Evolutionary conservation across 2,888 invertebrate species (phyloP).

Genomic region (Drosophila fungiperda): DNA sequence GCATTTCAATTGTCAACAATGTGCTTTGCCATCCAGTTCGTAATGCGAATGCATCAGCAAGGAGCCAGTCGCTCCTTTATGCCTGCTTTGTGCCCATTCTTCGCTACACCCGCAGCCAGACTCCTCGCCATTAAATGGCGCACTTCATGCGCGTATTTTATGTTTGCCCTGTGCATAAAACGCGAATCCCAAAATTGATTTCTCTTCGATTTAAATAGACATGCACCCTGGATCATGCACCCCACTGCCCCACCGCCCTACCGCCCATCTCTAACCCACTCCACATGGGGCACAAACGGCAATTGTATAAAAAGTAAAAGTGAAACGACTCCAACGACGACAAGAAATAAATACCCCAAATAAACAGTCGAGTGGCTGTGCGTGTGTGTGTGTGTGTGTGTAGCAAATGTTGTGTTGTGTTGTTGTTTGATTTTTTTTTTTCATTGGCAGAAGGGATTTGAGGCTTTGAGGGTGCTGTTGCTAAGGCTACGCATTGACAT

Average conservation of each 20-base stretch:
- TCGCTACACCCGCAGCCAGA: not conserved
- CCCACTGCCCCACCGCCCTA: no score
- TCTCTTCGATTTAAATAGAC: conserved; percentile 77
- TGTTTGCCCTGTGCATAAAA: conserved; percentile 73
- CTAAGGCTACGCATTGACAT: conserved; percentile 35
- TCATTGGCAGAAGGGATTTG: not conserved
- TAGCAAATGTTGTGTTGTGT: conserved; percentile 13
- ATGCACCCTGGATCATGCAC: conserved; percentile 28
- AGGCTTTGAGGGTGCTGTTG: conserved; percentile 12
- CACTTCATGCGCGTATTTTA: conserved; percentile 73
- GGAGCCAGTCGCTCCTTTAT: conserved; percentile 47
- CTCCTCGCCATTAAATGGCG: conserved; percentile 26
- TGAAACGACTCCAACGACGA: conserved; percentile 62
- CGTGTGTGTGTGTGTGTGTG: conserved; percentile 3
- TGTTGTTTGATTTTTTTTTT: not conserved
- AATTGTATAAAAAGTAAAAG: conserved; percentile 71
- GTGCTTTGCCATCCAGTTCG: conserved; percentile 39
- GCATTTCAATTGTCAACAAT: conserved; percentile 72
- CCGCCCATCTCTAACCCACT: not conserved
- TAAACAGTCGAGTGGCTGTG: conserved; percentile 55
- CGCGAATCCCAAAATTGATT: conserved; percentile 76
- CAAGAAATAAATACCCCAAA: conserved; percentile 73
- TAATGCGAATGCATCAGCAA: conserved; percentile 68
- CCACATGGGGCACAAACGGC: conserved; percentile 27
- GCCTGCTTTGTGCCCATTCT: conserved; percentile 32